Conservation (phyloP, 2,888 invertebrate genomes). For the Synergus laeviventris region DNA sequence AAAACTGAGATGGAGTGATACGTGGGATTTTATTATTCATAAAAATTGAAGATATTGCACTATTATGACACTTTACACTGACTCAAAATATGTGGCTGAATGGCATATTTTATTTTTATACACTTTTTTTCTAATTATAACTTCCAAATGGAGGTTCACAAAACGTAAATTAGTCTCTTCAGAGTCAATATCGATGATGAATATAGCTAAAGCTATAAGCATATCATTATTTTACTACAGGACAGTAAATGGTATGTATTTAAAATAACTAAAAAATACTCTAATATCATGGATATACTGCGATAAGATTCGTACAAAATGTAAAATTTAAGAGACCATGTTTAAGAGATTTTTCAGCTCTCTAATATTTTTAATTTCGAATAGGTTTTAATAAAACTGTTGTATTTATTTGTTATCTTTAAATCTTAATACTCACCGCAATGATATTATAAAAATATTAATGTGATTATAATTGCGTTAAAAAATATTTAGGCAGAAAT, state of each 20-base stretch:
- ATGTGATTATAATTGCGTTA: not conserved
- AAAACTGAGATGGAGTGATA: constrained; percentile 90
- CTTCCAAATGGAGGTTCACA: not conserved
- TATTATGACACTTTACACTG: not conserved
- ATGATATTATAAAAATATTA: not conserved
- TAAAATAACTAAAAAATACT: not conserved
- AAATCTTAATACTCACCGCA: not conserved
- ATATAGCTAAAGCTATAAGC: not conserved
- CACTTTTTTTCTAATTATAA: not conserved
- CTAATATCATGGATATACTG: constrained; percentile 1
- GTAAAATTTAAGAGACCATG: not conserved
- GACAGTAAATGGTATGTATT: not conserved
- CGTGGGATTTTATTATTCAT: constrained; percentile 97
- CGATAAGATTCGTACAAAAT: not conserved
- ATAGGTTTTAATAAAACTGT: not conserved
- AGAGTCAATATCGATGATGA: not conserved
- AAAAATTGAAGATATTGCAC: constrained; percentile 73
- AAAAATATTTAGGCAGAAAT: not conserved
- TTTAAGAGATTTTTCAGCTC: not conserved
- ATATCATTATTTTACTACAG: not conserved
- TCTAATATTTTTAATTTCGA: not conserved
- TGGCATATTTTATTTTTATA: not conserved
- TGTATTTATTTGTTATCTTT: not conserved
- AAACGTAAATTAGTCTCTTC: not conserved
- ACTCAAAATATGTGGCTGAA: not conserved